phyloP scores from a whole-genome alignment of 2,113 vertebrate genomes.

The Toxotes jaculatrix region DNA sequence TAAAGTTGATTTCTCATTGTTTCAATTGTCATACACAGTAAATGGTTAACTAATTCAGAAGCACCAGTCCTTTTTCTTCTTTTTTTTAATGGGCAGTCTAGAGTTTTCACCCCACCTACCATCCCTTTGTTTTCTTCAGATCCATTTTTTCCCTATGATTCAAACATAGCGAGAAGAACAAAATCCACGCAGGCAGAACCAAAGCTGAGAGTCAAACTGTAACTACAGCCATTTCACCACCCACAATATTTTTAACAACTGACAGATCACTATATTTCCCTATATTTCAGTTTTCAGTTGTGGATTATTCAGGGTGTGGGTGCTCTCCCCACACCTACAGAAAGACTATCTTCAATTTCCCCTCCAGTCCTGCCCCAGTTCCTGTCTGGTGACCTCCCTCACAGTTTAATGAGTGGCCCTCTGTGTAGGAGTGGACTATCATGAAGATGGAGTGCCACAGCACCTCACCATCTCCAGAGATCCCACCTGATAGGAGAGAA shows the following conservation, averaged over 20 bases:
- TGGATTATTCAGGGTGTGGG: slow-evolving; percentile 2
- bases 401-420: slow-evolving; percentile 65
- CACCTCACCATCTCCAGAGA: slow-evolving; percentile 72
- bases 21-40: neutral
- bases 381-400: slow-evolving; percentile 45
- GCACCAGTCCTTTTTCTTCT: neutral
- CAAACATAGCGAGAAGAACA: neutral
- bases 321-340: slow-evolving; percentile 11
- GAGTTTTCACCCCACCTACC: no score
- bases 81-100: no score
- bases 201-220: neutral
- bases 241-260: neutral
- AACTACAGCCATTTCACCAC: neutral
- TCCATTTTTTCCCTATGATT: neutral
- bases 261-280: neutral
- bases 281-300: neutral
- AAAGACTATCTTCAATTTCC: slow-evolving; percentile 36
- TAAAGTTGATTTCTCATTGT: slow-evolving; percentile 9
- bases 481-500: slow-evolving; percentile 61
- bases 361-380: slow-evolving; percentile 18
- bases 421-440: slow-evolving; percentile 63
- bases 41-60: slow-evolving; percentile 10
- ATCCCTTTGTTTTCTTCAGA: no score
- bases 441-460: slow-evolving; percentile 75
- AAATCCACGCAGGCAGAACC: neutral